phyloP scores from a whole-genome alignment of 1,140 invertebrate genomes.

The Mamestra configurata region DNA sequence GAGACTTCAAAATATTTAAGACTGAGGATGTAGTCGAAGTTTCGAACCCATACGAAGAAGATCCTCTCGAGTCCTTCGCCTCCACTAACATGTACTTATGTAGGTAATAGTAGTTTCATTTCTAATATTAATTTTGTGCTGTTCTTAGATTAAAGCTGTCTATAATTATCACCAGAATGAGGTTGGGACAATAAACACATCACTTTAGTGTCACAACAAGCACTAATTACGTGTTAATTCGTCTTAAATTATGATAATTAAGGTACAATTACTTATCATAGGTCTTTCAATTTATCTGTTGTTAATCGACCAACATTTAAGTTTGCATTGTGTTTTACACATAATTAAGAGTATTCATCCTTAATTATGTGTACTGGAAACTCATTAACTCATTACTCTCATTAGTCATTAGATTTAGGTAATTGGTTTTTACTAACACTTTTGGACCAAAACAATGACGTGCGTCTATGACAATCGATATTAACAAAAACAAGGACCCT shows the following conservation, averaged over 20 bases:
- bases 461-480: too few relatives aligned
- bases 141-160: constrained; percentile 21
- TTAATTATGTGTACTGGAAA: too few relatives aligned
- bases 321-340: not conserved
- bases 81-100: constrained; percentile 68
- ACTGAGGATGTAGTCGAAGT: not conserved
- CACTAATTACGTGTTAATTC: constrained; percentile 28
- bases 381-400: too few relatives aligned
- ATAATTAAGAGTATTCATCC: too few relatives aligned
- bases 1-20: constrained; percentile 31
- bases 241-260: constrained; percentile 12
- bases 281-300: not conserved
- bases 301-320: not conserved
- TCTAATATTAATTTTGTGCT: constrained; percentile 26
- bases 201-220: not conserved
- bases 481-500: too few relatives aligned
- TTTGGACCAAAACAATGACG: too few relatives aligned
- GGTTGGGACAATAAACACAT: constrained; percentile 47
- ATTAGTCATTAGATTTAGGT: too few relatives aligned
- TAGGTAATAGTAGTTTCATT: constrained; percentile 72
- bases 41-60: not conserved
- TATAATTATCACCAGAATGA: constrained; percentile 42
- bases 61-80: not conserved
- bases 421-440: too few relatives aligned
- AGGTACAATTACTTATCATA: not conserved